Conservation (phyloP, 2,797 vertebrate species). For the Pogonophryne albipinna region DNA sequence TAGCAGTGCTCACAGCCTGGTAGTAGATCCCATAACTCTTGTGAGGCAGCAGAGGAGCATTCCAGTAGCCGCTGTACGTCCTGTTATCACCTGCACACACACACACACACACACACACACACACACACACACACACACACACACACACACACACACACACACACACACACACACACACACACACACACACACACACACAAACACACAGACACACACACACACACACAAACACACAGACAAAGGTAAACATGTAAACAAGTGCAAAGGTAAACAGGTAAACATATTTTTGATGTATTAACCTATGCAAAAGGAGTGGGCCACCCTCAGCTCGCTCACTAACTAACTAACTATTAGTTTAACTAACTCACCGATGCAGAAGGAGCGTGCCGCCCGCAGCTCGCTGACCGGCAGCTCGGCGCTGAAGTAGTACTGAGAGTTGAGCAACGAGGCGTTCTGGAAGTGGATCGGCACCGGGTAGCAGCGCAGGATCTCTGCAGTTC, state of each 20-base stretch:
- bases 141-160: no score
- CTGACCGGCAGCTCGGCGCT: slow-evolving; percentile 91
- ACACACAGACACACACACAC: no score
- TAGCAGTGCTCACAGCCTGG: slow-evolving; percentile 94
- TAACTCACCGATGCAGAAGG: slow-evolving; percentile 87
- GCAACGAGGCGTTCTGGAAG: slow-evolving; percentile 90
- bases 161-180: no score
- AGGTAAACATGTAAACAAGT: neutral
- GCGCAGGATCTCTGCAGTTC: slow-evolving; percentile 91
- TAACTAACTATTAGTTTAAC: neutral
- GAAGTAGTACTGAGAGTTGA: slow-evolving; percentile 94
- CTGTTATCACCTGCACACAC: slow-evolving; percentile 70
- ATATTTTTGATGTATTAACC: no score
- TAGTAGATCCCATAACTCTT: slow-evolving; percentile 98
- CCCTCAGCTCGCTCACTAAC: no score
- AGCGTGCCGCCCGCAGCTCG: slow-evolving; percentile 79
- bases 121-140: no score
- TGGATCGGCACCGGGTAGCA: slow-evolving; percentile 94
- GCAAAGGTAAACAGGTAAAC: no score
- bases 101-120: no score
- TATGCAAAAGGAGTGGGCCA: no score
- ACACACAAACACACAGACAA: no score
- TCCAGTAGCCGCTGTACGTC: slow-evolving; percentile 77
- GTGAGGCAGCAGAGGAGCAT: slow-evolving; percentile 87
- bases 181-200: no score